phyloP scores from a whole-genome alignment of 2,113 vertebrate genomes.

The Solea senegalensis region DNA sequence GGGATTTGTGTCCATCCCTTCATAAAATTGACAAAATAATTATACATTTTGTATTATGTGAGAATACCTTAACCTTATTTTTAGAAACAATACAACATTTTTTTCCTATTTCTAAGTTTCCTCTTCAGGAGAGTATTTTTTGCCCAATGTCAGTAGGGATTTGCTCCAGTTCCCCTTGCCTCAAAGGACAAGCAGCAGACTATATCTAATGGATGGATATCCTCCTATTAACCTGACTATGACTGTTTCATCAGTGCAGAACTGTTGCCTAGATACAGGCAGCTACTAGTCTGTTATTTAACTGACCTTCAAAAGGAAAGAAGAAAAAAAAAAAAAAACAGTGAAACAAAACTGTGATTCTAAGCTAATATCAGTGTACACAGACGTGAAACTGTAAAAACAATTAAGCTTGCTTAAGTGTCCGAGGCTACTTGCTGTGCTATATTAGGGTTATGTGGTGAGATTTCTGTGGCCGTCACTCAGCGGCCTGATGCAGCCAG shows the following conservation, averaged over 20 bases:
- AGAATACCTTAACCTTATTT: no score
- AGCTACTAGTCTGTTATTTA: constrained; percentile 45
- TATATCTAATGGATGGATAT: background rate
- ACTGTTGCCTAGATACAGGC: constrained; percentile 62
- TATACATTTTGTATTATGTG: no score
- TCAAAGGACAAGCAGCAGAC: no score
- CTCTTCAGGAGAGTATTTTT: no score
- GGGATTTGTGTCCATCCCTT: no score
- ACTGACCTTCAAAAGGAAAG: constrained; percentile 57
- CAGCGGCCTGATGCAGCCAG: constrained; percentile 58
- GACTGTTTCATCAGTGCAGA: constrained; percentile 33
- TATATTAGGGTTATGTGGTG: constrained; percentile 14
- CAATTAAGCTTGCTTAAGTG: constrained; percentile 8
- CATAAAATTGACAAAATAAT: no score
- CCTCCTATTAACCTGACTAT: constrained; percentile 27
- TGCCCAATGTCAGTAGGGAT: no score
- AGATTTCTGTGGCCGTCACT: constrained; percentile 48
- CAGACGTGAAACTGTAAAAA: constrained; percentile 15
- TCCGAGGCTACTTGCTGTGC: background rate
- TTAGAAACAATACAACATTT: no score
- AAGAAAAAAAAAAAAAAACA: background rate
- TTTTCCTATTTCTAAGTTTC: no score
- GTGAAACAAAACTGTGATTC: no score
- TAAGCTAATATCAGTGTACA: constrained; percentile 7
- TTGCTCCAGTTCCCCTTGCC: no score